Evolutionary conservation across 2,888 invertebrate genomes (phyloP).

Genomic region (Andricus curvator): DNA sequence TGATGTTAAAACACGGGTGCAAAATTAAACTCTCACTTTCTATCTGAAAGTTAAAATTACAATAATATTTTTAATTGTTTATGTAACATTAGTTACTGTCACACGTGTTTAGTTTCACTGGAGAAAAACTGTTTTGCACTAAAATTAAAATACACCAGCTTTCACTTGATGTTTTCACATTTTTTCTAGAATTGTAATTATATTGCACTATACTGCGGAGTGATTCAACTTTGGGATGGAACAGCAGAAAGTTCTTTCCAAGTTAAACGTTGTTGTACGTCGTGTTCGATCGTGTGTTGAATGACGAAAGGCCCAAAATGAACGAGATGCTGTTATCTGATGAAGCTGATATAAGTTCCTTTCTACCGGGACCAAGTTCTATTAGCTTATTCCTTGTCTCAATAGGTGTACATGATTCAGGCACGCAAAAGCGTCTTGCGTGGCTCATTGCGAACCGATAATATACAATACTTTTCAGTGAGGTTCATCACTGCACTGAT

Average conservation of each 20-base stretch:
- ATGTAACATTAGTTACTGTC: not conserved
- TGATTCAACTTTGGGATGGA: not conserved
- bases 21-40: not conserved
- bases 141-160: not conserved
- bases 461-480: not conserved
- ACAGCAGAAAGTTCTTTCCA: not conserved
- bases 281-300: not conserved
- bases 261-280: not conserved
- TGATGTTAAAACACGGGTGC: not conserved
- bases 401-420: not conserved
- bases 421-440: not conserved
- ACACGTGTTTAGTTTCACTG: not conserved
- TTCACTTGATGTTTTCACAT: not conserved
- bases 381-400: not conserved
- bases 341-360: not conserved
- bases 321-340: constrained; percentile 6
- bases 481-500: not conserved
- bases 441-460: constrained; percentile 1
- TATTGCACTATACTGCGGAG: not conserved
- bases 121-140: not conserved
- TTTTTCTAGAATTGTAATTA: not conserved
- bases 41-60: not conserved
- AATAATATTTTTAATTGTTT: not conserved
- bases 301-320: not conserved
- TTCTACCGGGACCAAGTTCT: not conserved